Evolutionary conservation across 2,113 vertebrate genomes (phyloP).

Genomic region (Varanus salvator): DNA sequence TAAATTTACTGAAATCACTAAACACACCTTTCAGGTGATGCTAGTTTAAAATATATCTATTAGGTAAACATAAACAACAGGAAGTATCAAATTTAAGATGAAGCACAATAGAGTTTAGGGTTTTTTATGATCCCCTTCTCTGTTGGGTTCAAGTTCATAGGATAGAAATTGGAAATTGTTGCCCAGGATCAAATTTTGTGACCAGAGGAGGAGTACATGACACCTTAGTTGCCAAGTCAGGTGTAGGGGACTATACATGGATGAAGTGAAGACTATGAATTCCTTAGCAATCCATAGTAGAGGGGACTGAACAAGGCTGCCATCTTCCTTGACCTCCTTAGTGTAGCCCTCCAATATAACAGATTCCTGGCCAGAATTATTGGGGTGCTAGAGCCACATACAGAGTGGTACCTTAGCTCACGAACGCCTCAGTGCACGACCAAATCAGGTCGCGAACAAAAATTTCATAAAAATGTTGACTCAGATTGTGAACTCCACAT

Average conservation of each 20-base stretch:
- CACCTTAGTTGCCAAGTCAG: neutral
- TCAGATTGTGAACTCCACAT: no score
- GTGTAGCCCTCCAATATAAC: neutral
- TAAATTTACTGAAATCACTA: constrained; percentile 32
- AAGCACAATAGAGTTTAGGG: neutral
- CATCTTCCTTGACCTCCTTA: neutral
- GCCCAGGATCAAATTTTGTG: neutral
- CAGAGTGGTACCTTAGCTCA: no score
- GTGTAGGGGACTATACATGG: neutral
- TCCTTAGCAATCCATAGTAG: neutral
- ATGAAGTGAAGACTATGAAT: neutral
- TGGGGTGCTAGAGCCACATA: neutral
- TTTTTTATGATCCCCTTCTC: neutral
- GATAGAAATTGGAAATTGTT: neutral
- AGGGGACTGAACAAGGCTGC: neutral
- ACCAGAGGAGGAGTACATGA: neutral
- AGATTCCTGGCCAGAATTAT: neutral
- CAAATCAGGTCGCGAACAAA: no score
- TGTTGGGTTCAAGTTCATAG: neutral
- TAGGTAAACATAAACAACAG: constrained; percentile 21
- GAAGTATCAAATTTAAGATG: neutral
- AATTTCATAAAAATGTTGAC: no score
- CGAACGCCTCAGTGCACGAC: no score
- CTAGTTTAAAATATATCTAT: constrained; percentile 3
- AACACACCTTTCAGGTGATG: constrained; percentile 4